Evolutionary conservation across 2,888 invertebrate genomes (phyloP).

Genomic region (Cepaea hortensis): DNA sequence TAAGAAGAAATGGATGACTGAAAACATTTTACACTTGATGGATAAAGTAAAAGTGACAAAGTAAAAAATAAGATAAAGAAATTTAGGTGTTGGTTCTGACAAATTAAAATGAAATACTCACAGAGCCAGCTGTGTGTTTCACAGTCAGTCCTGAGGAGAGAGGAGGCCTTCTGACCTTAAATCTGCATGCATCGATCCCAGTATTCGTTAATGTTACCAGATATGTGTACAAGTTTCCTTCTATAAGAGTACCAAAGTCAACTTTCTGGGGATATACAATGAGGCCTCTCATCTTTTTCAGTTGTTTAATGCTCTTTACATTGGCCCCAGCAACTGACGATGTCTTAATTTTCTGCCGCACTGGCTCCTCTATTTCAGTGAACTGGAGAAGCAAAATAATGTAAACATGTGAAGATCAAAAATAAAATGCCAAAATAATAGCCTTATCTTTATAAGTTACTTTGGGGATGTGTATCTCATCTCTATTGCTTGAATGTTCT

Average conservation of each 20-base stretch:
- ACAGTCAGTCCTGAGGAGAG: conserved; percentile 75
- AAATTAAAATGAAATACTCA: conserved; percentile 57
- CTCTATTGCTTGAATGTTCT: too few relatives aligned
- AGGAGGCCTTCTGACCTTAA: conserved; percentile 75
- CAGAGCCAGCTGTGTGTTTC: conserved; percentile 74
- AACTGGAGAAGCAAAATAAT: conserved; percentile 59
- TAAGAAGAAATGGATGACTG: too few relatives aligned
- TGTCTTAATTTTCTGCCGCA: conserved; percentile 70
- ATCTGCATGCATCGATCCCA: conserved; percentile 75
- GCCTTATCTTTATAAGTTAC: too few relatives aligned
- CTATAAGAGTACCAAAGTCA: conserved; percentile 74
- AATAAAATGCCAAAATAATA: too few relatives aligned
- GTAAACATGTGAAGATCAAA: too few relatives aligned
- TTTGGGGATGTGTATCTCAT: too few relatives aligned
- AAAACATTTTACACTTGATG: too few relatives aligned
- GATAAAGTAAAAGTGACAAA: too few relatives aligned
- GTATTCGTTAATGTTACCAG: conserved; percentile 73
- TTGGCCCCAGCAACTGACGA: conserved; percentile 71
- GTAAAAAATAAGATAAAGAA: too few relatives aligned
- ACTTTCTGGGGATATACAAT: conserved; percentile 72
- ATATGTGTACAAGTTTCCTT: conserved; percentile 74
- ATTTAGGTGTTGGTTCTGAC: too few relatives aligned
- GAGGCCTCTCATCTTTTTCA: conserved; percentile 71
- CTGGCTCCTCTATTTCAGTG: conserved; percentile 71
- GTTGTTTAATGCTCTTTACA: conserved; percentile 61